Conservation (phyloP, 1,140 invertebrate genomes). For the Caligus rogercresseyi region DNA sequence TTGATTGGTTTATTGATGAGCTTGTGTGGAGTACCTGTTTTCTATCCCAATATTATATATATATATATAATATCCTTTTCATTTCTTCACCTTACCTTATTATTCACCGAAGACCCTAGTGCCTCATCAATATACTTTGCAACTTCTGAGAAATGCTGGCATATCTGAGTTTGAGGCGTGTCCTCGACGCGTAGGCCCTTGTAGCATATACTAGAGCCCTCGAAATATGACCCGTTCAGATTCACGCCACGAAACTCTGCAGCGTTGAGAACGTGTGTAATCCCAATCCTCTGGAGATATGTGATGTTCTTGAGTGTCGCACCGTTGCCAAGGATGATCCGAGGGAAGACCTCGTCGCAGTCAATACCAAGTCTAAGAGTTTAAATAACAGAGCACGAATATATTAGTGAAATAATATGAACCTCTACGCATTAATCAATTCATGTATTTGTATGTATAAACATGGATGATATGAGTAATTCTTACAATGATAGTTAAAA, state of each 20-base stretch:
- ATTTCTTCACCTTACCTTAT: not conserved
- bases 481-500: no score
- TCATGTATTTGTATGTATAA: no score
- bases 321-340: slow-evolving; percentile 12
- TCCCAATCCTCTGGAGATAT: slow-evolving; percentile 13
- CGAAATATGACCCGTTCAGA: not conserved
- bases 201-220: not conserved
- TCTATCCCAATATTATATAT: no score
- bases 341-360: slow-evolving; percentile 12
- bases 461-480: no score
- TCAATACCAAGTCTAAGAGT: slow-evolving; percentile 7
- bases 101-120: not conserved
- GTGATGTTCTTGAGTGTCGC: slow-evolving; percentile 4
- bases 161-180: slow-evolving; percentile 16
- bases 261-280: slow-evolving; percentile 16
- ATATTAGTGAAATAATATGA: no score
- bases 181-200: slow-evolving; percentile 15
- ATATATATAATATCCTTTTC: no score
- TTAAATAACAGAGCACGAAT: no score
- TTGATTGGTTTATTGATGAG: no score
- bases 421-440: no score
- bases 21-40: no score
- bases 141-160: slow-evolving; percentile 1
- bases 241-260: slow-evolving; percentile 17
- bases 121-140: not conserved